phyloP scores from a whole-genome alignment of 2,797 vertebrate genomes.

The Anguilla pacifica region DNA sequence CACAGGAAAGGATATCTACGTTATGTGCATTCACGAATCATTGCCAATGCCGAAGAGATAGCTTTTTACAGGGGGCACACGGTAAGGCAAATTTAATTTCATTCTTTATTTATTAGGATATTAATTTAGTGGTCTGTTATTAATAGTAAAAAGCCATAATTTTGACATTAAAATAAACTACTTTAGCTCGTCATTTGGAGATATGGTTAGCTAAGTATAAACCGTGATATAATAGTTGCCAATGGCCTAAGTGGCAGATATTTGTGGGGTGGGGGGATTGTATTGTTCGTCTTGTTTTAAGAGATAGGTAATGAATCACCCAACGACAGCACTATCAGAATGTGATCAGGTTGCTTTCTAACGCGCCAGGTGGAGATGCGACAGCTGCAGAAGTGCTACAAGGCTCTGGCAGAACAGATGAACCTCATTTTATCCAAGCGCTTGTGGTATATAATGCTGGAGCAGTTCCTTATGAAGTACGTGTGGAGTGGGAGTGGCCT shows the following conservation, averaged over 20 bases:
- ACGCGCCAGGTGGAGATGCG: slow-evolving; percentile 91
- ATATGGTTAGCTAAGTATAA: slow-evolving; percentile 2
- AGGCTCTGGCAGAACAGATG: slow-evolving; percentile 90
- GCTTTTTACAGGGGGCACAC: slow-evolving; percentile 98
- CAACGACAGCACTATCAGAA: neutral
- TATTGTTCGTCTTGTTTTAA: neutral
- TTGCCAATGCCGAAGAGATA: slow-evolving; percentile 95
- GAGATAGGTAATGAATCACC: neutral
- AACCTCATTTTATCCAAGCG: slow-evolving; percentile 96
- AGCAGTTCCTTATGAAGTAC: slow-evolving; percentile 99
- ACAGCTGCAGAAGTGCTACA: slow-evolving; percentile 95
- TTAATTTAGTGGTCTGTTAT: neutral
- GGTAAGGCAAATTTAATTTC: slow-evolving; percentile 69
- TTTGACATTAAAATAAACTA: neutral
- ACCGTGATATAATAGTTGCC: neutral
- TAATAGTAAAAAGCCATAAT: neutral
- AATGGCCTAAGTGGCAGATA: neutral
- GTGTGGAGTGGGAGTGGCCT: slow-evolving; percentile 95
- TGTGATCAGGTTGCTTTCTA: neutral
- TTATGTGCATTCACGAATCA: slow-evolving; percentile 94
- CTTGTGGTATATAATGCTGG: slow-evolving; percentile 98
- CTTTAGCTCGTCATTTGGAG: neutral
- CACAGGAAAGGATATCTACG: slow-evolving; percentile 92
- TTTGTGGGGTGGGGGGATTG: neutral
- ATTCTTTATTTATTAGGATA: neutral